These are phyloP conservation scores for Nudaria mundana DNA, from an alignment of 2,888 invertebrate genomes.

Conservation along the genomic window DNA sequence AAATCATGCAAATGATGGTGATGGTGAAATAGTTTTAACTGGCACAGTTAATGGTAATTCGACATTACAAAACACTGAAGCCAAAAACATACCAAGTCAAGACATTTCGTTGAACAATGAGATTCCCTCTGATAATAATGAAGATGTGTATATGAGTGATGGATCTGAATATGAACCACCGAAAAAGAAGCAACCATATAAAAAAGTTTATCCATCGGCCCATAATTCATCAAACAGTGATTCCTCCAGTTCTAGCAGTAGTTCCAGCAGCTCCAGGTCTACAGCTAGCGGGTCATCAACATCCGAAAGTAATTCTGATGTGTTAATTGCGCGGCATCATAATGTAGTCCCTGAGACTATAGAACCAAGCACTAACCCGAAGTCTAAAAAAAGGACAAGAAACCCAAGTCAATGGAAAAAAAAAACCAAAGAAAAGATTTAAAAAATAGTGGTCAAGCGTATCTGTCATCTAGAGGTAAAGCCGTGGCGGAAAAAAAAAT, in stretches of 20 bases:
- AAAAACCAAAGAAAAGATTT: conserved; percentile 13
- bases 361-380: conserved; percentile 6
- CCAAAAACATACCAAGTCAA: background rate
- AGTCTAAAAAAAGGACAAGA: conserved; percentile 12
- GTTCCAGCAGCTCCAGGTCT: background rate
- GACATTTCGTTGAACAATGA: background rate
- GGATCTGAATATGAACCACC: conserved; percentile 2
- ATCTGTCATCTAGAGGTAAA: conserved; percentile 13
- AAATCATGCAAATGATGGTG: background rate
- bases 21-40: background rate
- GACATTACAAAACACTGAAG: too few relatives aligned
- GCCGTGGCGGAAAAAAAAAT: conserved; percentile 13
- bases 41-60: conserved; percentile 1
- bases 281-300: conserved; percentile 3
- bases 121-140: background rate
- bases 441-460: conserved; percentile 16
- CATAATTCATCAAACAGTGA: background rate
- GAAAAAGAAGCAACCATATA: background rate
- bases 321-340: conserved; percentile 6
- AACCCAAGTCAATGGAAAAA: conserved; percentile 12
- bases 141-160: background rate
- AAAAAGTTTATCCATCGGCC: background rate
- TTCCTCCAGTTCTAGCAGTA: background rate
- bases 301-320: conserved; percentile 10
- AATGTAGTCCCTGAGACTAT: conserved; percentile 5